phyloP scores from a whole-genome alignment of 64 coral and sea anemone genomes.

The Catalaphyllia jardinei region DNA sequence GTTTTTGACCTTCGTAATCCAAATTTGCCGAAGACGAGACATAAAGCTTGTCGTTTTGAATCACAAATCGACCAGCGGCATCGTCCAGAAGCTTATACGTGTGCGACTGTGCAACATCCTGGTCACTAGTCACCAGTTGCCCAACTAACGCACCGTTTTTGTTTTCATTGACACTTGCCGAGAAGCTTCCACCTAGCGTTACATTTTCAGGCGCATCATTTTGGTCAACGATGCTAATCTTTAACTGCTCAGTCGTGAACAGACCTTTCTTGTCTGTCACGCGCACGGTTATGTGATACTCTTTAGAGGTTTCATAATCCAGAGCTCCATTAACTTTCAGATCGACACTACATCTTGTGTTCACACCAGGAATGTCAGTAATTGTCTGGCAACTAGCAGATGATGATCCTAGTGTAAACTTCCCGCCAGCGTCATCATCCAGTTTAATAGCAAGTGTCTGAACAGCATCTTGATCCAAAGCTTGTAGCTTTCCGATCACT shows the following conservation, averaged over 20 bases:
- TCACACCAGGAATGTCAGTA: constrained; percentile 36
- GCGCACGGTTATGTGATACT: constrained; percentile 47
- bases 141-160: constrained; percentile 58
- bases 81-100: constrained; percentile 53
- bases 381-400: constrained; percentile 16
- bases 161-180: constrained; percentile 59
- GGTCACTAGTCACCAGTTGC: constrained; percentile 48
- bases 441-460: constrained; percentile 54
- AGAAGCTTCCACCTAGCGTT: constrained; percentile 26
- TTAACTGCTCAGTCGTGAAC: constrained; percentile 43
- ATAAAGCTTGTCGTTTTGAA: constrained; percentile 68
- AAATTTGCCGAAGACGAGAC: constrained; percentile 71
- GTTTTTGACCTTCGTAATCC: constrained; percentile 59
- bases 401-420: constrained; percentile 27
- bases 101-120: constrained; percentile 60
- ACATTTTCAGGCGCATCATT: constrained; percentile 78
- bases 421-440: constrained; percentile 67
- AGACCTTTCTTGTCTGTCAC: constrained; percentile 56
- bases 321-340: constrained; percentile 36
- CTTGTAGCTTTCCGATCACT: constrained; percentile 57
- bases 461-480: constrained; percentile 56
- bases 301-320: constrained; percentile 51
- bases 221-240: constrained; percentile 56
- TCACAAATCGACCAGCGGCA: constrained; percentile 67
- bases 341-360: constrained; percentile 57